phyloP scores from a whole-genome alignment of 2,888 invertebrate species.

The Linnaemya tessellans region DNA sequence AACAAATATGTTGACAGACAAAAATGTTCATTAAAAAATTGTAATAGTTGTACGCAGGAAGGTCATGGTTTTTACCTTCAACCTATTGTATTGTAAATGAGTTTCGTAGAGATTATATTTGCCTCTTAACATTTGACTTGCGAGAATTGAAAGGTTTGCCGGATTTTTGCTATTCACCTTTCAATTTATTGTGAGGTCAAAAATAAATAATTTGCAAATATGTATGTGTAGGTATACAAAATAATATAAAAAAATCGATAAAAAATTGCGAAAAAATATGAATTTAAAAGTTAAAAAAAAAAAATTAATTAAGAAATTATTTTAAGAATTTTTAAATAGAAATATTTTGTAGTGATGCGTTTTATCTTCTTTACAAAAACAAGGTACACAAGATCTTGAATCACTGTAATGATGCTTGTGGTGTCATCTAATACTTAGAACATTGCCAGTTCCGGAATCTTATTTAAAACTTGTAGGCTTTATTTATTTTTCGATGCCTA shows the following conservation, averaged over 20 bases:
- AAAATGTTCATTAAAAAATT: slow-evolving; percentile 18
- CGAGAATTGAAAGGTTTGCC: background rate
- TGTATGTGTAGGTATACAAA: too few species aligned
- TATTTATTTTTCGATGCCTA: too few species aligned
- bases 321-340: too few species aligned
- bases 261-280: background rate
- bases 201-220: background rate
- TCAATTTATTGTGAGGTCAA: background rate
- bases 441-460: too few species aligned
- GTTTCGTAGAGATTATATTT: slow-evolving; percentile 26
- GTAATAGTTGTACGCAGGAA: background rate
- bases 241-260: background rate
- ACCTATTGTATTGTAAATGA: background rate
- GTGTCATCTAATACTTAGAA: too few species aligned
- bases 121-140: slow-evolving; percentile 39
- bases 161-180: background rate
- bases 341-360: too few species aligned
- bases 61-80: slow-evolving; percentile 33
- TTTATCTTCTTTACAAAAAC: too few species aligned
- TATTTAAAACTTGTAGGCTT: too few species aligned
- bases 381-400: too few species aligned
- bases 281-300: background rate
- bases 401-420: too few species aligned
- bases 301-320: too few species aligned
- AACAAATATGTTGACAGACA: background rate